A percentile compares a stretch with the other conserved stretches of the same genome.
Conservation (phyloP, 2,797 vertebrate species). For the Anomalospiza imberbis region DNA sequence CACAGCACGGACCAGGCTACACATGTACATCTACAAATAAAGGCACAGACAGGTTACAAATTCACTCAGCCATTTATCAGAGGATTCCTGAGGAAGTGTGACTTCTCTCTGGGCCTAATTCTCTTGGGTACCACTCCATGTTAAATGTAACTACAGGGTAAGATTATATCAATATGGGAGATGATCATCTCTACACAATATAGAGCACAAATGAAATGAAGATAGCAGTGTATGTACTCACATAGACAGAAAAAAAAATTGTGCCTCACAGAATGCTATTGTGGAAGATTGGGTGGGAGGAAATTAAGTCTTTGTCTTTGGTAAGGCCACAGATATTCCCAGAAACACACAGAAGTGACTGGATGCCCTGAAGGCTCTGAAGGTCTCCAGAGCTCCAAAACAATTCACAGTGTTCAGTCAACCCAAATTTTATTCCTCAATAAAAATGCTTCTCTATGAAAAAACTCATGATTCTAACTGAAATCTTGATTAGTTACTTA, state of each 20-base stretch:
- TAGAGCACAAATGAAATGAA: neutral
- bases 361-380: neutral
- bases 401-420: neutral
- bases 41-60: neutral
- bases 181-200: neutral
- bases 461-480: neutral
- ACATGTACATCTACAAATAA: neutral
- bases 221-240: rapidly evolving
- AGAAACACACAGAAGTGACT: rapidly evolving
- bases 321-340: neutral
- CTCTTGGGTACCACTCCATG: neutral
- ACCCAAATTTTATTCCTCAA: neutral
- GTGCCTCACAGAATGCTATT: neutral
- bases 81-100: neutral
- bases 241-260: neutral
- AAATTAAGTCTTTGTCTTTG: neutral
- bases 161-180: neutral
- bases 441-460: neutral
- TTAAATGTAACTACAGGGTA: neutral
- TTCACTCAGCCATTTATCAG: neutral
- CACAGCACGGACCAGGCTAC: neutral
- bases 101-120: neutral
- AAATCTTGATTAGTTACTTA: neutral
- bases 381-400: neutral
- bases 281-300: neutral